phyloP scores from a whole-genome alignment of 2,888 invertebrate species.

The Plusia festucae region DNA sequence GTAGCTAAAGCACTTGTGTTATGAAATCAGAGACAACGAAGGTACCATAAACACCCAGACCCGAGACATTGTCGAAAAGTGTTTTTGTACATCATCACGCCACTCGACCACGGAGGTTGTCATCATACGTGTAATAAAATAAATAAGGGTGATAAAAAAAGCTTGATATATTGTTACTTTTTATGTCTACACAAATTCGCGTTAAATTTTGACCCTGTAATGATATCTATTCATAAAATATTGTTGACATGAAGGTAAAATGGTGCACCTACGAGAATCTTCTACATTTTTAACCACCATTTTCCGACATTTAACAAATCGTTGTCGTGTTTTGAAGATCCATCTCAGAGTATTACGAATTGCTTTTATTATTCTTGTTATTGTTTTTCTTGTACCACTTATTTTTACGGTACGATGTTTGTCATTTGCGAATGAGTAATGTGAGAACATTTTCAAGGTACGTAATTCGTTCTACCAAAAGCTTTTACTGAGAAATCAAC shows the following conservation, averaged over 20 bases:
- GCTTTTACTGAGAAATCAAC: constrained; percentile 16
- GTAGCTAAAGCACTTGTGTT: no score
- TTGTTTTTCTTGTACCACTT: constrained; percentile 43
- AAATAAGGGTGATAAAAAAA: no score
- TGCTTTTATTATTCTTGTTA: constrained; percentile 36
- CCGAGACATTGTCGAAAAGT: no score
- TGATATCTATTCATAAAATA: not conserved
- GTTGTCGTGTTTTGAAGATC: constrained; percentile 32
- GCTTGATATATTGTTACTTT: no score
- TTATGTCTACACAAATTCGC: not conserved
- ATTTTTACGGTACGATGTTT: constrained; percentile 28
- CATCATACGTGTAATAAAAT: no score
- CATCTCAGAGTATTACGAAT: constrained; percentile 42
- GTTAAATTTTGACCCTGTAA: not conserved
- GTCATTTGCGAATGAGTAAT: constrained; percentile 39
- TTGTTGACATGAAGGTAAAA: constrained; percentile 5
- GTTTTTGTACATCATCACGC: no score
- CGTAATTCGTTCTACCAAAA: constrained; percentile 29
- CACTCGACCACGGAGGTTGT: no score
- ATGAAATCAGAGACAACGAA: no score
- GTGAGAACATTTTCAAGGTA: constrained; percentile 26
- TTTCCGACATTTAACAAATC: constrained; percentile 32
- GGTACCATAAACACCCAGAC: no score
- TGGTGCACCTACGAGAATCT: constrained; percentile 4
- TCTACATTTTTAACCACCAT: not conserved